These are phyloP conservation scores for Chlorospingus semifuscus DNA, from an alignment of 2,797 vertebrate genomes.

Conservation along the genomic window DNA sequence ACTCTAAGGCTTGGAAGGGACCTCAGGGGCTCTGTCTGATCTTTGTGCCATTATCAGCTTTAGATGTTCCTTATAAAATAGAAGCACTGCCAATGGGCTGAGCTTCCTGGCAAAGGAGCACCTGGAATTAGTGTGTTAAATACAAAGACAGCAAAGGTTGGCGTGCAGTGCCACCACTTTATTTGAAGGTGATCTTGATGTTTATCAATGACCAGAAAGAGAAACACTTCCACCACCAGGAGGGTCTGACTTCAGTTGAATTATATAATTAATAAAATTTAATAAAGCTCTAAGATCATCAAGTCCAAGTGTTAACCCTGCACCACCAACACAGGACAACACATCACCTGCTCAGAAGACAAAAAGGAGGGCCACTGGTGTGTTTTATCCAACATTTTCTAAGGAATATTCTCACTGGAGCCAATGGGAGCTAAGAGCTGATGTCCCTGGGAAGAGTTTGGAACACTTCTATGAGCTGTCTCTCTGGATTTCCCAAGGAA, in stretches of 20 bases:
- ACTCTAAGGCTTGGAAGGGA: neutral
- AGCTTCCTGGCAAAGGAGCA: neutral
- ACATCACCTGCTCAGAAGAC: neutral
- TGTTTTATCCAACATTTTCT: neutral
- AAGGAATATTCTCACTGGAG: neutral
- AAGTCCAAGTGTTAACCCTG: neutral
- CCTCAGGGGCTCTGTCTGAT: neutral
- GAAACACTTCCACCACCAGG: neutral
- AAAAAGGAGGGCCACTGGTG: neutral
- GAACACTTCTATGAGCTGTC: neutral
- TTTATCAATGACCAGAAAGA: neutral
- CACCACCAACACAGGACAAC: neutral
- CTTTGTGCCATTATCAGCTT: neutral
- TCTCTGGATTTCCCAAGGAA: neutral
- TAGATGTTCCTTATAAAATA: neutral
- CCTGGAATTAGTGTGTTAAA: neutral
- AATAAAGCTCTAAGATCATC: neutral
- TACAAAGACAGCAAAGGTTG: neutral
- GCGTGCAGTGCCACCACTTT: neutral
- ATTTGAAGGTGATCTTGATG: neutral
- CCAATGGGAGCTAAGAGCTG: neutral
- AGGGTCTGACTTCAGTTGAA: fast-evolving
- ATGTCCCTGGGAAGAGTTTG: neutral
- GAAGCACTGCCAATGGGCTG: neutral
- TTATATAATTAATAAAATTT: neutral